Evolutionary conservation across 2,797 vertebrate genomes (phyloP).

Genomic region (Sphenopsis melanotis): DNA sequence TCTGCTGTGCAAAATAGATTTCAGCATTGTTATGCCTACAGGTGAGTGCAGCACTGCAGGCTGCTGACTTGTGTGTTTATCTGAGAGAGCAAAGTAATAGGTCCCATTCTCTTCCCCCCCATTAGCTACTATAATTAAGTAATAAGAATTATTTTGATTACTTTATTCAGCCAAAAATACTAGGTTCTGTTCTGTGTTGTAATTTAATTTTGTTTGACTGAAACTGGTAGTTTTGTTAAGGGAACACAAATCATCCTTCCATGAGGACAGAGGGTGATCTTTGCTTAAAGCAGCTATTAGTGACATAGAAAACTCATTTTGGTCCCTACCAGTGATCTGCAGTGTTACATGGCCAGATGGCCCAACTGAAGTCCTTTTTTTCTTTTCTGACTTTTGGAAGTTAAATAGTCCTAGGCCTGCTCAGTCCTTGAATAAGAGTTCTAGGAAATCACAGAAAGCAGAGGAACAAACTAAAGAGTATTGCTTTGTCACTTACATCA

Average conservation of each 20-base stretch:
- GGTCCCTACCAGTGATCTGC: not conserved
- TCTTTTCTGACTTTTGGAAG: not conserved
- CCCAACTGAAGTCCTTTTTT: not conserved
- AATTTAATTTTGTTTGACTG: not conserved
- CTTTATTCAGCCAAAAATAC: not conserved
- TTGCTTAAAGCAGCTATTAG: not conserved
- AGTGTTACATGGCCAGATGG: not conserved
- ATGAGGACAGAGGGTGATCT: not conserved
- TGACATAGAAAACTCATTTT: not conserved
- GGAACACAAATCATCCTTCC: not conserved
- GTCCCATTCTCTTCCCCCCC: not conserved
- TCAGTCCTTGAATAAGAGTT: not conserved
- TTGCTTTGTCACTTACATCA: not conserved
- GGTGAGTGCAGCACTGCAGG: not conserved
- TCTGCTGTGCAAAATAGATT: not conserved
- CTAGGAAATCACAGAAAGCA: not conserved
- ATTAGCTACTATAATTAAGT: not conserved
- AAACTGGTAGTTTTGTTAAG: not conserved
- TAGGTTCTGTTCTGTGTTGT: not conserved
- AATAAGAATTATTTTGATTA: not conserved
- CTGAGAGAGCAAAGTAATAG: not conserved
- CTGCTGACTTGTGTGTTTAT: not conserved
- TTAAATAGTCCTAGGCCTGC: not conserved
- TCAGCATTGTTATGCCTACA: not conserved
- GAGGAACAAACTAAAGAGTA: not conserved